Percentiles rank a stretch among this genome's conserved stretches.
Evolutionary conservation across 2,113 vertebrate genomes (phyloP).

Genomic region (Ovis aries): DNA sequence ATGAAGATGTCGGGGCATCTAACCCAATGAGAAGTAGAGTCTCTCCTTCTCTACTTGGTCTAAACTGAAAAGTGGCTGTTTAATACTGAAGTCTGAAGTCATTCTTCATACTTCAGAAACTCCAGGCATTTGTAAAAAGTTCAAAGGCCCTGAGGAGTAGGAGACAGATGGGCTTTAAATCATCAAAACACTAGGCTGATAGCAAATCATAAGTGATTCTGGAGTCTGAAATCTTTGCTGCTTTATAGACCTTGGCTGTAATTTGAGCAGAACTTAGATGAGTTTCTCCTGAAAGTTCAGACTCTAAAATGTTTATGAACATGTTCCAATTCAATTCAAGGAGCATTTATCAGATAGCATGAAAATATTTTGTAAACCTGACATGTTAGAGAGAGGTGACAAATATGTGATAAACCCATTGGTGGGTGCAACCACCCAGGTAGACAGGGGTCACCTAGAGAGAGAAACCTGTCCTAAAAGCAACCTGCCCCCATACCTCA

Average conservation of each 20-base stretch:
- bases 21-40: neutral
- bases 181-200: constrained; percentile 20
- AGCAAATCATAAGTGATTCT: constrained; percentile 47
- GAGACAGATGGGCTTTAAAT: constrained; percentile 38
- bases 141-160: neutral
- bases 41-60: neutral
- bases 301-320: constrained; percentile 46
- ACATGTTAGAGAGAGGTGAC: neutral
- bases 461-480: neutral
- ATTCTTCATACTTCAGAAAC: neutral
- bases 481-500: neutral
- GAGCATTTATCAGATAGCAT: neutral
- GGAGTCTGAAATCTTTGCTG: constrained; percentile 32
- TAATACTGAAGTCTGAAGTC: neutral
- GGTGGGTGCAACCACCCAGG: neutral
- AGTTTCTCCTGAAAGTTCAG: constrained; percentile 42
- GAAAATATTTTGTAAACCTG: constrained; percentile 31
- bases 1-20: neutral
- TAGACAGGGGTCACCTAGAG: neutral
- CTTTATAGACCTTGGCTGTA: constrained; percentile 48
- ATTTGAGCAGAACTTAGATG: constrained; percentile 31
- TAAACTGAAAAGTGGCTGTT: constrained; percentile 2
- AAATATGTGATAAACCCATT: neutral
- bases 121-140: constrained; percentile 28
- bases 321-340: constrained; percentile 22